These are phyloP conservation scores for Bombus superbus DNA, from an alignment of 1,140 invertebrate species.

Conservation along the genomic window DNA sequence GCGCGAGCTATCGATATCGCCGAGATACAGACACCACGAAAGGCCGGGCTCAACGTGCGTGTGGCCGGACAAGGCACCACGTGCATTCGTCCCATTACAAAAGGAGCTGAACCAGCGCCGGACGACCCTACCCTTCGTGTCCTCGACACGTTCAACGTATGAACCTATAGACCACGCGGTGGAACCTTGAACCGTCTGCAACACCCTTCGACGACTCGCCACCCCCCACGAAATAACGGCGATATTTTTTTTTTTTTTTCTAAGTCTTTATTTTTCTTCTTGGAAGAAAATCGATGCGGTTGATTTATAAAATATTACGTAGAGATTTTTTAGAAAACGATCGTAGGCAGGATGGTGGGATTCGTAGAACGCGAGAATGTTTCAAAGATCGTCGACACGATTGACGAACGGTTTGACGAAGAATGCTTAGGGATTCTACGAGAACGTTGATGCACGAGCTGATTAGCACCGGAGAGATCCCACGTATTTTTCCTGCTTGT, in stretches of 20 bases:
- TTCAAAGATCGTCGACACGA: background rate
- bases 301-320: background rate
- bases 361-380: background rate
- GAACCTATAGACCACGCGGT: conserved; percentile 41
- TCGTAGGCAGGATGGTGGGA: background rate
- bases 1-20: conserved; percentile 73
- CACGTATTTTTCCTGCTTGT: background rate
- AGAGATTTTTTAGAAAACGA: no score
- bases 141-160: conserved; percentile 69
- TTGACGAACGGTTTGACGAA: no score
- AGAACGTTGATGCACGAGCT: conserved; percentile 2
- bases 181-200: conserved; percentile 52
- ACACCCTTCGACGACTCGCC: background rate
- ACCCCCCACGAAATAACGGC: background rate
- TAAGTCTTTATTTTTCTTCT: background rate
- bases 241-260: background rate
- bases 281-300: background rate
- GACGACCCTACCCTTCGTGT: conserved; percentile 65
- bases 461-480: background rate
- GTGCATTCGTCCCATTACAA: conserved; percentile 80
- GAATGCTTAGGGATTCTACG: conserved; percentile 12
- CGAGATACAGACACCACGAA: conserved; percentile 74
- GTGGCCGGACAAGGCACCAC: conserved; percentile 77
- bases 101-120: conserved; percentile 78
- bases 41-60: conserved; percentile 74